A percentile compares a stretch with the other conserved stretches of the same genome.
Evolutionary conservation across 2,113 vertebrate species (phyloP).

Genomic region (Osmerus mordax): DNA sequence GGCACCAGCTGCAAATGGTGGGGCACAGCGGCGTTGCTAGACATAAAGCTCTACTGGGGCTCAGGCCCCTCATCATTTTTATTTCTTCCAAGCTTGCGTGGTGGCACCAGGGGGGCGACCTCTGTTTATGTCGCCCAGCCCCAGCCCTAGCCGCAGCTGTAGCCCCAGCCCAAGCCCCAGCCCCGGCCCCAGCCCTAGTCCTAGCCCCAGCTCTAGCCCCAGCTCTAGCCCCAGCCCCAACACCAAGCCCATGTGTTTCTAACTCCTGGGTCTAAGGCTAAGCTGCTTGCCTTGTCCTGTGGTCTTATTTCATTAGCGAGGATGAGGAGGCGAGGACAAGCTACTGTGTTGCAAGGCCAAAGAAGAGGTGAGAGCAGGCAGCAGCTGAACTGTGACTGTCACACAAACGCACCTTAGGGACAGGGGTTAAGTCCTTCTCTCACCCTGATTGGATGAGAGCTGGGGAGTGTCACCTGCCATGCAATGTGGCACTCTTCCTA

Average conservation of each 20-base stretch:
- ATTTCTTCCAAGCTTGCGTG: too few relatives aligned
- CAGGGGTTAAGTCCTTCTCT: conserved; percentile 1
- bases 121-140: too few relatives aligned
- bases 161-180: too few relatives aligned
- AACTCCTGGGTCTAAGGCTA: not conserved
- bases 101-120: too few relatives aligned
- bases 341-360: not conserved
- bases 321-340: conserved; percentile 13
- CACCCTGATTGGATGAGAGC: conserved; percentile 13
- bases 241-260: not conserved
- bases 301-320: conserved; percentile 24
- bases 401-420: not conserved
- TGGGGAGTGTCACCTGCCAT: not conserved
- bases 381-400: conserved; percentile 1
- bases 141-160: too few relatives aligned
- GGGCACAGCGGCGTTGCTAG: too few relatives aligned
- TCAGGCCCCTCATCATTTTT: too few relatives aligned
- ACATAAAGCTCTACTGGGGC: too few relatives aligned
- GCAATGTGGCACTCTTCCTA: not conserved
- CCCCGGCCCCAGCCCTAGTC: too few relatives aligned
- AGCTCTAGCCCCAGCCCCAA: not conserved
- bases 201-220: not conserved
- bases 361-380: not conserved
- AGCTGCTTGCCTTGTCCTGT: conserved; percentile 11
- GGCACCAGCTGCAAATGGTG: too few relatives aligned